Conservation (phyloP, 1,140 invertebrate genomes). For the Holotrichia oblita region DNA sequence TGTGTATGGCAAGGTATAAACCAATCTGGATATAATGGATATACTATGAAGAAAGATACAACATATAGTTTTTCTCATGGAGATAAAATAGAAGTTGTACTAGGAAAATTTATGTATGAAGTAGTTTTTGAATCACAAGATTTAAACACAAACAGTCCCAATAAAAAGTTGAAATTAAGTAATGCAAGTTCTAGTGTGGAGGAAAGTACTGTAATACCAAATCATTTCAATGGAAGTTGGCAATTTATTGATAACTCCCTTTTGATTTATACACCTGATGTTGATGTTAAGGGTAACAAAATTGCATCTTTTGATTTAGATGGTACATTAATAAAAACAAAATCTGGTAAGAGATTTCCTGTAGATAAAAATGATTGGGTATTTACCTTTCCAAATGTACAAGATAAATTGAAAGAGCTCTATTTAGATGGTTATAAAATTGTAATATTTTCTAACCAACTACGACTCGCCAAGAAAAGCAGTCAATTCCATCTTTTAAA, state of each 20-base stretch:
- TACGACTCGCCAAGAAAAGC: slow-evolving; percentile 74
- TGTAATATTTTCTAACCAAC: slow-evolving; percentile 94
- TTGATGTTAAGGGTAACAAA: slow-evolving; percentile 61
- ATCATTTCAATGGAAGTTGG: slow-evolving; percentile 71
- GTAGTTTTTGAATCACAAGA: slow-evolving; percentile 71
- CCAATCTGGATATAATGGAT: slow-evolving; percentile 75
- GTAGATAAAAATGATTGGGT: slow-evolving; percentile 89
- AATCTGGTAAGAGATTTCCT: slow-evolving; percentile 90
- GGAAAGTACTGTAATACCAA: slow-evolving; percentile 9
- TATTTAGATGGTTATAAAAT: slow-evolving; percentile 82
- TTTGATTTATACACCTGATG: slow-evolving; percentile 71
- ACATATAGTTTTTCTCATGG: slow-evolving; percentile 70
- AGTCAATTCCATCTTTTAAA: slow-evolving; percentile 81
- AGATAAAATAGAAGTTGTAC: slow-evolving; percentile 73
- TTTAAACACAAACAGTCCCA: slow-evolving; percentile 50
- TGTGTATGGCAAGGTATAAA: slow-evolving; percentile 73
- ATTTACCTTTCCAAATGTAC: slow-evolving; percentile 75
- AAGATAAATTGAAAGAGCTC: slow-evolving; percentile 76
- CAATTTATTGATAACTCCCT: slow-evolving; percentile 60
- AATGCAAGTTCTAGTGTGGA: slow-evolving; percentile 46
- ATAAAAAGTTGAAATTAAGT: slow-evolving; percentile 54
- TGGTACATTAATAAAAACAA: slow-evolving; percentile 92
- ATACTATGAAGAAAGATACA: slow-evolving; percentile 67
- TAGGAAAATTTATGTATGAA: slow-evolving; percentile 70
- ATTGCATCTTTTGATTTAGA: slow-evolving; percentile 95